Conservation (phyloP, 2,888 invertebrate species). For the Thysanoteuthis rhombus region DNA sequence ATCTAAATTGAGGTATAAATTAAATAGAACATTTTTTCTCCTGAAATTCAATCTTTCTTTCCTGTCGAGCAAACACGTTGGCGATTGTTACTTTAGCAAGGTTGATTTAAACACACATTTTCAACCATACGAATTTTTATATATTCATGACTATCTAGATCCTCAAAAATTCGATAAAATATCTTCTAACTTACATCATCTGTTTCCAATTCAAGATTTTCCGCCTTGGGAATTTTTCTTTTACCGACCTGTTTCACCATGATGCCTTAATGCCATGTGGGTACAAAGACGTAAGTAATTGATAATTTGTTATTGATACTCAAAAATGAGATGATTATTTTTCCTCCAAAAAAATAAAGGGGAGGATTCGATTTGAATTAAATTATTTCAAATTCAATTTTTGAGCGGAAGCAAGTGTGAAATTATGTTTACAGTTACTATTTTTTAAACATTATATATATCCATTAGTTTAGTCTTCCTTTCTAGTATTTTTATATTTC, state of each 20-base stretch:
- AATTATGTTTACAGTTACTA: not conserved
- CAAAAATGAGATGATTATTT: not conserved
- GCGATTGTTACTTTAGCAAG: too few relatives aligned
- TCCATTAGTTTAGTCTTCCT: not conserved
- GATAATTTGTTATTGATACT: not conserved
- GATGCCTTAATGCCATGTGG: not conserved
- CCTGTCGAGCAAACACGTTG: not conserved
- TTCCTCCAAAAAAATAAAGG: too few relatives aligned
- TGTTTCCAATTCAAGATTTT: not conserved
- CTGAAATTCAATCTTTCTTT: not conserved
- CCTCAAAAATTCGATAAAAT: not conserved
- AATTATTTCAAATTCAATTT: not conserved
- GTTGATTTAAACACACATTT: not conserved
- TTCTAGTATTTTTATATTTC: not conserved
- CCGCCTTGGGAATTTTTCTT: not conserved
- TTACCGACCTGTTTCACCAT: not conserved
- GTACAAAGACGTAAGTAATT: not conserved
- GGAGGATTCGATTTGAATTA: not conserved
- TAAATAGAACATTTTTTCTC: too few relatives aligned
- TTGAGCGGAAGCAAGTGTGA: not conserved
- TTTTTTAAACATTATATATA: not conserved
- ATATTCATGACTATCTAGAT: not conserved
- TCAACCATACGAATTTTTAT: not conserved
- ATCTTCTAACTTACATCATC: not conserved
- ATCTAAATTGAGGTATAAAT: too few relatives aligned